Evolutionary conservation across 2,113 vertebrate species (phyloP).

Genomic region (Catharus fuscescens): DNA sequence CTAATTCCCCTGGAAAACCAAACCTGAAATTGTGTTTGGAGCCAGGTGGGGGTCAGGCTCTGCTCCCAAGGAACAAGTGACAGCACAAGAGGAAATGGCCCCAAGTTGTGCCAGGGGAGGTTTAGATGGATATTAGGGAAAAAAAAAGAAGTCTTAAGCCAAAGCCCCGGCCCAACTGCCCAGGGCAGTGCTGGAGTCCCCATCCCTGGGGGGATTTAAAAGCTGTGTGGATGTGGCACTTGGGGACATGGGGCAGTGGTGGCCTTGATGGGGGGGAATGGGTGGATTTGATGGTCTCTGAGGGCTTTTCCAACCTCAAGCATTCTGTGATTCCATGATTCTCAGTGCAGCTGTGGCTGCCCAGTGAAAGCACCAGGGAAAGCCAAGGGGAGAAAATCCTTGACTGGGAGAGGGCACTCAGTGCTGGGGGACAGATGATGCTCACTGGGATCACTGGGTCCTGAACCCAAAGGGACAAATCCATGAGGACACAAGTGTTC

Average conservation of each 20-base stretch:
- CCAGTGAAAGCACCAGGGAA: background rate
- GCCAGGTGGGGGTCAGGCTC: fast-evolving
- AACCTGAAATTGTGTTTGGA: background rate
- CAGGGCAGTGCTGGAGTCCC: background rate
- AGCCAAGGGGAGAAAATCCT: background rate
- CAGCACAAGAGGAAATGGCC: background rate
- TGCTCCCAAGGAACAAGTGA: background rate
- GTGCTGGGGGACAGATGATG: background rate
- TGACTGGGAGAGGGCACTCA: background rate
- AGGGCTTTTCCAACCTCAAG: background rate
- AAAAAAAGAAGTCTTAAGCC: background rate
- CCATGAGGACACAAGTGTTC: background rate
- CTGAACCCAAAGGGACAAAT: background rate
- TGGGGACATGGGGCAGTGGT: background rate
- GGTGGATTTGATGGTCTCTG: fast-evolving
- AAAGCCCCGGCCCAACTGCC: background rate
- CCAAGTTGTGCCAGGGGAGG: background rate
- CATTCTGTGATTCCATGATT: background rate
- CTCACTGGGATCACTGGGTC: background rate
- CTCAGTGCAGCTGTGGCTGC: background rate
- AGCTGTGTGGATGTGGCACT: background rate
- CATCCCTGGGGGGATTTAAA: background rate
- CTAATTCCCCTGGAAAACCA: background rate
- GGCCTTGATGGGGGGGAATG: background rate
- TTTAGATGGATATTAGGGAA: background rate